Evolutionary conservation across 2,888 invertebrate species (phyloP).

Genomic region (Phasia obesa): DNA sequence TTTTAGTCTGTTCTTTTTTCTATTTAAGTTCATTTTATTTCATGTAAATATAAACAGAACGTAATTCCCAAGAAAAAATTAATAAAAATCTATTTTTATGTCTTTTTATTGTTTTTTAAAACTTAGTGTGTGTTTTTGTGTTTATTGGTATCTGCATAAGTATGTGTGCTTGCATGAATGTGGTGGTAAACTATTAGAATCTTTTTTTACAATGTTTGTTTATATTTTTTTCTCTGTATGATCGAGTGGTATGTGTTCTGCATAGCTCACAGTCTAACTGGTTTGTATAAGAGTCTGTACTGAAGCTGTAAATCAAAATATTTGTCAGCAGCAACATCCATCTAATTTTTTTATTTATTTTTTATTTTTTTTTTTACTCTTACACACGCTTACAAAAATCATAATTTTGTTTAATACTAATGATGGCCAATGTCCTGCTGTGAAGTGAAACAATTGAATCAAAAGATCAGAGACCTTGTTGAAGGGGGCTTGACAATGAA

Average conservation of each 20-base stretch:
- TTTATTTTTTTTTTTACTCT: too few species aligned
- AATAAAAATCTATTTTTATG: conserved; percentile 61
- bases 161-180: background rate
- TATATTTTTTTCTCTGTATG: conserved; percentile 36
- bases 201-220: conserved; percentile 60
- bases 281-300: conserved; percentile 6
- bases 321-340: conserved; percentile 63
- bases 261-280: background rate
- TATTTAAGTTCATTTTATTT: conserved; percentile 24
- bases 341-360: too few species aligned
- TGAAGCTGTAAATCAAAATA: conserved; percentile 68
- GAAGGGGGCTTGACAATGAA: conserved; percentile 30
- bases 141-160: background rate
- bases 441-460: conserved; percentile 19
- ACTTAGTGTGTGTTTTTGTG: conserved; percentile 15
- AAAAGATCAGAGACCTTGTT: conserved; percentile 38
- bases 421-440: conserved; percentile 58
- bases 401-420: conserved; percentile 64
- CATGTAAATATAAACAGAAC: conserved; percentile 23
- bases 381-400: conserved; percentile 53
- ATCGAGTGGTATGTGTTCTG: conserved; percentile 17
- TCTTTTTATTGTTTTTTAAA: conserved; percentile 53
- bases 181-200: conserved; percentile 13
- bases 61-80: conserved; percentile 57
- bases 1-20: conserved; percentile 3